Evolutionary conservation across 2,113 vertebrate species (phyloP).

Genomic region (Aspidoscelis tigris): DNA sequence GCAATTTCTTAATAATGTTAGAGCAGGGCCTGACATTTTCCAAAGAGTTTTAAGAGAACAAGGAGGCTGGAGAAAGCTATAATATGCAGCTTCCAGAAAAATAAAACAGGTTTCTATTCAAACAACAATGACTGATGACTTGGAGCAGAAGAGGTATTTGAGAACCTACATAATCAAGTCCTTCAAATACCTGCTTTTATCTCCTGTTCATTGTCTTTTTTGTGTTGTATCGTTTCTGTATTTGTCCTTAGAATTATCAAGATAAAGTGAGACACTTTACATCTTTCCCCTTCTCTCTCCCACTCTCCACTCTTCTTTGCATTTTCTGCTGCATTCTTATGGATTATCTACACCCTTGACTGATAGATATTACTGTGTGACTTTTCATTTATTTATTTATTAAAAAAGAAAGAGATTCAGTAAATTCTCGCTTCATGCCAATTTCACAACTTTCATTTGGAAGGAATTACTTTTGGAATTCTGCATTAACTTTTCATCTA

Average conservation of each 20-base stretch:
- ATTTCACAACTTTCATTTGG: no score
- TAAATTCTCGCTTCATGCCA: no score
- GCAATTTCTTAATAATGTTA: conserved; percentile 31
- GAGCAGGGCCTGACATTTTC: conserved; percentile 29
- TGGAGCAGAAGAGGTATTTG: background rate
- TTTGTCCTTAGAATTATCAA: background rate
- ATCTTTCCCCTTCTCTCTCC: background rate
- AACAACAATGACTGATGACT: background rate
- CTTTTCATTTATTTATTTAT: no score
- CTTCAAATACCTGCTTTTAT: background rate
- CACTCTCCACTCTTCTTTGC: background rate
- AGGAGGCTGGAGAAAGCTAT: background rate
- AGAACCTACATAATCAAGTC: background rate
- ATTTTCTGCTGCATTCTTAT: background rate
- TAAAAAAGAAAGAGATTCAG: no score
- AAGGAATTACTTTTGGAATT: no score
- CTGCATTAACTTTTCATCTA: no score
- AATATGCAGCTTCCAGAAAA: background rate
- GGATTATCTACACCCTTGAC: background rate
- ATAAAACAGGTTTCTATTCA: background rate
- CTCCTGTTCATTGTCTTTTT: background rate
- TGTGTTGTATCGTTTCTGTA: background rate
- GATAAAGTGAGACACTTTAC: background rate
- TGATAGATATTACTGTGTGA: no score
- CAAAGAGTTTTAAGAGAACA: conserved; percentile 16